Conservation (phyloP, 2,113 vertebrate species). For the Lampris incognitus region DNA sequence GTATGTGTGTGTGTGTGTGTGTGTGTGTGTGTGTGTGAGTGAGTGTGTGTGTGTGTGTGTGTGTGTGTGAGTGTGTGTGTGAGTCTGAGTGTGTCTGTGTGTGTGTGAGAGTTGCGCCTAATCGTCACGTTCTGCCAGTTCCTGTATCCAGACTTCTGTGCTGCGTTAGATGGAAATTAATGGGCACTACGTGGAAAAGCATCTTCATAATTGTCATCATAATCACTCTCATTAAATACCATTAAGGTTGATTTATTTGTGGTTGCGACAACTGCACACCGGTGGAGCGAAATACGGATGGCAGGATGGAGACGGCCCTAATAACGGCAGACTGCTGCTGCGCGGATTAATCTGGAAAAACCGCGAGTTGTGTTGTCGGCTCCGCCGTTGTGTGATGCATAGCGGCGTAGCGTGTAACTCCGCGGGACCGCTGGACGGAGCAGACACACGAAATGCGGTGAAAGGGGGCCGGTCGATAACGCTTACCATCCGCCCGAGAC, state of each 20-base stretch:
- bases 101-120: background rate
- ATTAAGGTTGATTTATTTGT: slow-evolving; percentile 49
- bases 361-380: background rate
- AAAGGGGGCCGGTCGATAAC: no score
- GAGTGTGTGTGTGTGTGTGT: no score
- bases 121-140: background rate
- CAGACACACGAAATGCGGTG: no score
- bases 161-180: slow-evolving; percentile 30
- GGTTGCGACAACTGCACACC: background rate
- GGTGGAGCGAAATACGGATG: background rate
- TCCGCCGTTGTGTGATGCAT: no score
- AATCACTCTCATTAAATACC: slow-evolving; percentile 45
- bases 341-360: background rate
- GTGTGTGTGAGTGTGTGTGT: no score
- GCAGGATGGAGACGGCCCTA: background rate
- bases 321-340: background rate
- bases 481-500: no score
- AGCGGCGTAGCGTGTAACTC: no score
- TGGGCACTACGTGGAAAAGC: slow-evolving; percentile 18
- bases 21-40: no score
- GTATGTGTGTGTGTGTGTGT: no score
- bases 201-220: slow-evolving; percentile 32
- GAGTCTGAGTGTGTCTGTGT: no score
- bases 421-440: no score
- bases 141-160: background rate